Percentiles rank a stretch among this genome's conserved stretches.
Evolutionary conservation across 2,797 vertebrate species (phyloP).

Genomic region (Benthosema pterotum): DNA sequence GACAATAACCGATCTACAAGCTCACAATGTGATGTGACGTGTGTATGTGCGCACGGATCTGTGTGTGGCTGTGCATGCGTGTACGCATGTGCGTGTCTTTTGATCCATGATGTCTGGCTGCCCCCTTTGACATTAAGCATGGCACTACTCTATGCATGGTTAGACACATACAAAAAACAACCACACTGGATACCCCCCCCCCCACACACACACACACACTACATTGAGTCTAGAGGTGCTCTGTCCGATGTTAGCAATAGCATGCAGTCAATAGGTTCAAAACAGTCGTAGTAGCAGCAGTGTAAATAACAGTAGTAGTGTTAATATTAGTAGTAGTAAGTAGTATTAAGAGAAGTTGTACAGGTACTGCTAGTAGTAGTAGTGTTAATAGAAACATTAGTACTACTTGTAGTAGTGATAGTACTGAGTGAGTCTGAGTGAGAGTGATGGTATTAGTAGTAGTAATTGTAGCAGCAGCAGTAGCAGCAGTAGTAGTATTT

Average conservation of each 20-base stretch:
- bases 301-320: neutral
- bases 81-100: constrained; percentile 16
- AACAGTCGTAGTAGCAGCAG: neutral
- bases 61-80: neutral
- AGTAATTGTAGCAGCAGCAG: neutral
- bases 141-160: neutral
- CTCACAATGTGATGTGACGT: neutral
- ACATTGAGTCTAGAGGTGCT: too few species aligned
- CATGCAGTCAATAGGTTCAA: neutral
- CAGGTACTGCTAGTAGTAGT: neutral
- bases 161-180: constrained; percentile 15
- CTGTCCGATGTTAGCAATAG: too few species aligned
- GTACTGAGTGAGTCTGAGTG: neutral
- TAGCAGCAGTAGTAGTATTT: neutral
- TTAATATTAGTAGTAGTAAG: neutral
- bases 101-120: neutral
- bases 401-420: neutral
- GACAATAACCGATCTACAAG: too few species aligned
- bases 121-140: too few species aligned
- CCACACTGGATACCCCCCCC: neutral
- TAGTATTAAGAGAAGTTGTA: neutral
- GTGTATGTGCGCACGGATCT: constrained; percentile 10
- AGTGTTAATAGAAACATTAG: neutral
- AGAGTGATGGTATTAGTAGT: neutral
- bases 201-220: too few species aligned